Conservation (phyloP, 2,113 vertebrate species). For the Oreochromis aureus region DNA sequence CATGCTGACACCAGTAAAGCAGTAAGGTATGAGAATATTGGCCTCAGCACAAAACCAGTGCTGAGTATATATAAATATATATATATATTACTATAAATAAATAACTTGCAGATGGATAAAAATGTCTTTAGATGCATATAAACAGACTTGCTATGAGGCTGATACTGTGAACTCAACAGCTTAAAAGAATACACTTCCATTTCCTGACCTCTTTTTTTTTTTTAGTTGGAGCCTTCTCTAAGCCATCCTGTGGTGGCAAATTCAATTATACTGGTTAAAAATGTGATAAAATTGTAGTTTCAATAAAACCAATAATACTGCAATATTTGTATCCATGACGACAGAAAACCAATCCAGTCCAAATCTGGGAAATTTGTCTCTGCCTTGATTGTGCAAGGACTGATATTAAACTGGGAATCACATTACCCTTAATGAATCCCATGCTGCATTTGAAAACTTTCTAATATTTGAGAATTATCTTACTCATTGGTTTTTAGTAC, state of each 20-base stretch:
- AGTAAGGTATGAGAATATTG: neutral
- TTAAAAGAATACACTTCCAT: neutral
- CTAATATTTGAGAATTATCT: slow-evolving; percentile 7
- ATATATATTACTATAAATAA: neutral
- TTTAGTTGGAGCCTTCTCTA: neutral
- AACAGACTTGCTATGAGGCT: neutral
- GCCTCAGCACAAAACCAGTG: neutral
- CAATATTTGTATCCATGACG: slow-evolving; percentile 7
- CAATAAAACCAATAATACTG: slow-evolving; percentile 21
- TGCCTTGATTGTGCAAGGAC: neutral
- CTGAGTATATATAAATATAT: neutral
- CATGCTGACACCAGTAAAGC: neutral
- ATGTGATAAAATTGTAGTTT: slow-evolving; percentile 9
- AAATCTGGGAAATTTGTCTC: neutral
- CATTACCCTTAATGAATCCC: slow-evolving; percentile 28
- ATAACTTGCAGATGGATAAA: neutral
- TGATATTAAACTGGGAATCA: slow-evolving; percentile 43
- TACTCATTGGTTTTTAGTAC: neutral
- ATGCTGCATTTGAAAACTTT: slow-evolving; percentile 13
- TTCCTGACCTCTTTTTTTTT: neutral
- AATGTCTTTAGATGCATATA: neutral
- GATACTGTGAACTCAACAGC: neutral
- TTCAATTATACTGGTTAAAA: neutral
- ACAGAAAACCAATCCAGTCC: slow-evolving; percentile 5
- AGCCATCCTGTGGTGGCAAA: neutral